Conservation (phyloP, 1,140 invertebrate genomes). For the Anastrepha obliqua region DNA sequence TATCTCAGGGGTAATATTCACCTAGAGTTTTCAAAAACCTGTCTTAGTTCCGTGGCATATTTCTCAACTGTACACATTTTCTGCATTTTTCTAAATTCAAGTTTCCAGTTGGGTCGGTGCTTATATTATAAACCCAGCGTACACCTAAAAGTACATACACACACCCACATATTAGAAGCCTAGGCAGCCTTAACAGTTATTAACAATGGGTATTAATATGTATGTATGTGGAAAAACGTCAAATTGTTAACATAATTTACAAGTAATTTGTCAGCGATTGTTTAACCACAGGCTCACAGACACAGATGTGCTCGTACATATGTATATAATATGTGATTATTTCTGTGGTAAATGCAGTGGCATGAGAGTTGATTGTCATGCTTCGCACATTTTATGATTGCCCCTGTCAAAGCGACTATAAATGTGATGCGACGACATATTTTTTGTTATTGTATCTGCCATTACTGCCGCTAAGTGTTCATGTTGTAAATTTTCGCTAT, state of each 20-base stretch:
- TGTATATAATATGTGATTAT: background rate
- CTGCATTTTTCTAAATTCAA: background rate
- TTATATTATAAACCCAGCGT: too few species aligned
- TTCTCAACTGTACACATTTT: too few species aligned
- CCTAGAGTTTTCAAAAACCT: too few species aligned
- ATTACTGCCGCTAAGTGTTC: background rate
- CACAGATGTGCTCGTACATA: background rate
- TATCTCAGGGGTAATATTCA: too few species aligned
- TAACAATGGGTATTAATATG: background rate
- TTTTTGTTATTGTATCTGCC: background rate
- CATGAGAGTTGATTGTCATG: background rate
- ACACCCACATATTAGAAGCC: too few species aligned
- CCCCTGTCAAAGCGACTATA: background rate
- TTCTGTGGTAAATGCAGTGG: background rate
- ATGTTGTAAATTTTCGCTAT: background rate
- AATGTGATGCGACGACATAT: background rate
- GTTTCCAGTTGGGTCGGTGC: background rate
- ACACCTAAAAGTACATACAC: background rate
- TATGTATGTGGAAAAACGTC: background rate
- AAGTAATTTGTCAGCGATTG: constrained; percentile 17
- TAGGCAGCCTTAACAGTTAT: background rate
- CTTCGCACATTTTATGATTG: background rate
- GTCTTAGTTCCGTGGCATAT: too few species aligned
- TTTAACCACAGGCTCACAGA: background rate
- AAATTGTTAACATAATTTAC: constrained; percentile 20